Base-by-base conservation (phyloP, 2,113 vertebrate species). In the Drymodes brunneopygia region DNA sequence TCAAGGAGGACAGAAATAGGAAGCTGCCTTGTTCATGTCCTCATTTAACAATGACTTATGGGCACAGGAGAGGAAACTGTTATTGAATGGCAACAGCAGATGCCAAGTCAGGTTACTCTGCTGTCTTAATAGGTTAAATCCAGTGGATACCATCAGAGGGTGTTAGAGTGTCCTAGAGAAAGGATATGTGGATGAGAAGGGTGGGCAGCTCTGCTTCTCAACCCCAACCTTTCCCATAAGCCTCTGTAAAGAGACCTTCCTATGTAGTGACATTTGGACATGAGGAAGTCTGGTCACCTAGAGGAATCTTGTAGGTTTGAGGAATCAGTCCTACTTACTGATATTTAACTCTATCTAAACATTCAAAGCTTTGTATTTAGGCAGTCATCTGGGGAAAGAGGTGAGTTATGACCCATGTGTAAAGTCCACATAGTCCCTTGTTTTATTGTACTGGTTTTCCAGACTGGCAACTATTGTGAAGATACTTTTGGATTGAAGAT, bases 1-100 rank as follows among this genome's bases (percentile, higher is more conserved):
- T 54, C 42, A 77, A 92, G 42, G 8, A 88, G 58, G 42, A 86
- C 67, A 90, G 74, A 94, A 93, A 89, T 69, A 95, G 58, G 81
- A 94, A 88, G 35, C 47, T 16, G 84, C 58, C 40, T 93, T 88
- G 21, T 86, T 81, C 28, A 13, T 0, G 0, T 84, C 31, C 40
- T 94, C 88, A 47, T 65, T 88, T 79, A 88, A 92, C 71, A 92
- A 94, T 86, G 82, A 83, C 58, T 80, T 93, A 72, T 8, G 33
- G 48, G 75, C 40, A 57, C 6, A 19, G 25, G 36, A 95, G 38
- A 82, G 70, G 70, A 95, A 91, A 94, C 12, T 35, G 18, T 36
- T 69, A 67, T 11, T 87, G 62, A 91, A 93, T 69, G 58, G 81
- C 73, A 92, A 72, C 65, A 84, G 81, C 57, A 92, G 74, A 87